These are phyloP conservation scores for Urocitellus parryii DNA, from an alignment of 2,113 vertebrate species.

Conservation along the genomic window DNA sequence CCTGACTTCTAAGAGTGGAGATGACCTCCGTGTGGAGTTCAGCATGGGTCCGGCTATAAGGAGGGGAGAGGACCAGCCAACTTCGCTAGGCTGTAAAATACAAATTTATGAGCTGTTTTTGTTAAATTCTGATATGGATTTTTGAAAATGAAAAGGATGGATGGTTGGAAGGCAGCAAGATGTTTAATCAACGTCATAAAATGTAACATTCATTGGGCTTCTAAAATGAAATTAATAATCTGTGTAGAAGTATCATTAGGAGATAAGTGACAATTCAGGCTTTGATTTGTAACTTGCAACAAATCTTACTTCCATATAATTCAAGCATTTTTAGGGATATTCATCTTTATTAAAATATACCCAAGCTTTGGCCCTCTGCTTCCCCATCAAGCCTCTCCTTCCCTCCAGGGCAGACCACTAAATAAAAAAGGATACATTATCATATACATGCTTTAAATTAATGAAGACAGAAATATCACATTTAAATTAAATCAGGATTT, in stretches of 20 bases:
- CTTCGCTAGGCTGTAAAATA: conserved; percentile 84
- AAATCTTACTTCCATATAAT: conserved; percentile 89
- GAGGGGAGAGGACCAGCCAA: neutral
- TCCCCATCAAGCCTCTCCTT: conserved; percentile 81
- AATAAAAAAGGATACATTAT: conserved; percentile 86
- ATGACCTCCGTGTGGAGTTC: neutral
- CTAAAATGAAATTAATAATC: conserved; percentile 93
- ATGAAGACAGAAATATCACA: conserved; percentile 88
- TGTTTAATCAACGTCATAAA: conserved; percentile 93
- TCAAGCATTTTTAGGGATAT: conserved; percentile 88
- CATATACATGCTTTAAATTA: conserved; percentile 85
- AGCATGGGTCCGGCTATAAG: neutral
- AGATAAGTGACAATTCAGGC: conserved; percentile 91
- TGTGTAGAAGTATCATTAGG: conserved; percentile 92
- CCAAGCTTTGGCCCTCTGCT: conserved; percentile 86
- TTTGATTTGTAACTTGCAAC: conserved; percentile 91
- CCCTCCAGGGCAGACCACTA: conserved; percentile 83
- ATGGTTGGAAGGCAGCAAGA: conserved; percentile 86
- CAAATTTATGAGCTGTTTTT: conserved; percentile 88
- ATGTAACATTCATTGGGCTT: conserved; percentile 92
- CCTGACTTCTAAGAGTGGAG: neutral
- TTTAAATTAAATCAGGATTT: conserved; percentile 91
- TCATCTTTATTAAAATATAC: conserved; percentile 90
- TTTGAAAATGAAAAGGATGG: conserved; percentile 89
- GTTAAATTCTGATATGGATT: conserved; percentile 88